Evolutionary conservation across 2,113 vertebrate species (phyloP).

Genomic region (Corythoichthys haematopterus): DNA sequence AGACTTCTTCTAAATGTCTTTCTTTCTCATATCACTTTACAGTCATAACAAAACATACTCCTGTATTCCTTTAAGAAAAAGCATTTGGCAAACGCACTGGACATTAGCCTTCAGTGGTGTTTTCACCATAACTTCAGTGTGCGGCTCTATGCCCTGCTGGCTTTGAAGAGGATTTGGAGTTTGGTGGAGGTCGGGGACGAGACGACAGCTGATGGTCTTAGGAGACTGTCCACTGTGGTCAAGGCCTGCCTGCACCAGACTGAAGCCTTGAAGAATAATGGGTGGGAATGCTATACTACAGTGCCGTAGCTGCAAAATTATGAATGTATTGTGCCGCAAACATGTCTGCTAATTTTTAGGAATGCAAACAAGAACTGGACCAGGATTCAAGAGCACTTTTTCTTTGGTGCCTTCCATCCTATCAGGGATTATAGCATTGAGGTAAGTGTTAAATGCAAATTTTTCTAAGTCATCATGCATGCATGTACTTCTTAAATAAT

Average conservation of each 20-base stretch:
- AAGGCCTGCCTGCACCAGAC: slow-evolving; percentile 83
- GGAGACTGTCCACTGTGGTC: slow-evolving; percentile 75
- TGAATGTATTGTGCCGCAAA: neutral
- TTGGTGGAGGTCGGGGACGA: slow-evolving; percentile 63
- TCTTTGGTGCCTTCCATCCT: slow-evolving; percentile 84
- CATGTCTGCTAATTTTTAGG: slow-evolving; percentile 55
- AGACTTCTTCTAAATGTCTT: slow-evolving; percentile 1
- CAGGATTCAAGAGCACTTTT: slow-evolving; percentile 93
- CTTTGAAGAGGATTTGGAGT: slow-evolving; percentile 85
- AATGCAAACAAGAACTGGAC: slow-evolving; percentile 91
- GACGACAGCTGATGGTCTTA: slow-evolving; percentile 49
- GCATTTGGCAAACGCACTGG: slow-evolving; percentile 75
- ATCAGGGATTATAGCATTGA: slow-evolving; percentile 83
- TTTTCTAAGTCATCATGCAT: neutral
- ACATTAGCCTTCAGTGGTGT: slow-evolving; percentile 82
- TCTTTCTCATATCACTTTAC: neutral
- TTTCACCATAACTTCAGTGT: slow-evolving; percentile 91
- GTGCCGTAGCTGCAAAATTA: neutral
- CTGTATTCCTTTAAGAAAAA: slow-evolving; percentile 56
- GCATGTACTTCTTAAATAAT: neutral
- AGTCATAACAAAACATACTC: neutral
- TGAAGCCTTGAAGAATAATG: slow-evolving; percentile 81
- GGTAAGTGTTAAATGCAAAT: slow-evolving; percentile 47
- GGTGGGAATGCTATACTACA: slow-evolving; percentile 67
- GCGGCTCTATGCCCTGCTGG: slow-evolving; percentile 85